A percentile compares a stretch with the other conserved stretches of the same genome.
Evolutionary conservation across 2,797 vertebrate genomes (phyloP).

Genomic region (Chromobotia macracanthus): DNA sequence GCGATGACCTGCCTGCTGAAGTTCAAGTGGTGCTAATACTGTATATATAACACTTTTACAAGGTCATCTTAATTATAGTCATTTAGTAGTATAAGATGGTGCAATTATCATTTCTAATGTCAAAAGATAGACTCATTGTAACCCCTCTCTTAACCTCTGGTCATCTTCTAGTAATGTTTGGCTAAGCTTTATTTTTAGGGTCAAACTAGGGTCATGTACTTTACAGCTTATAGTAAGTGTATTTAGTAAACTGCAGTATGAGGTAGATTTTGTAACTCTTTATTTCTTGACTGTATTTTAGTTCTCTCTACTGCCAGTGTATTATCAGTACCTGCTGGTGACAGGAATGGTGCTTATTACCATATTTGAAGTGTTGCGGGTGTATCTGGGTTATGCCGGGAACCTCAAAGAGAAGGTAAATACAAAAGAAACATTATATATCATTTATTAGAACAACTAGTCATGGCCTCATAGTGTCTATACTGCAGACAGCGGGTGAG

Average conservation of each 20-base stretch:
- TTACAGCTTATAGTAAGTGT: not conserved
- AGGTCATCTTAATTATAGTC: not conserved
- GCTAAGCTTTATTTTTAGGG: not conserved
- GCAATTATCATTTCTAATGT: not conserved
- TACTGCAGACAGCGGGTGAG: constrained; percentile 26
- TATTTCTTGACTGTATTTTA: constrained; percentile 55
- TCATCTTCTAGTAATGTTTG: not conserved
- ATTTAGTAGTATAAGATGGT: not conserved
- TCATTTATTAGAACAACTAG: not conserved
- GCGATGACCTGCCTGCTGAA: not conserved
- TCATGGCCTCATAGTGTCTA: not conserved
- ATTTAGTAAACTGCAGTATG: not conserved
- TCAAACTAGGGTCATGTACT: not conserved
- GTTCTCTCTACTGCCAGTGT: constrained; percentile 77
- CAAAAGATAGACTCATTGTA: not conserved
- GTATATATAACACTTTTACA: not conserved
- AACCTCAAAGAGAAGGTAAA: constrained; percentile 87
- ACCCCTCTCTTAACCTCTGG: not conserved
- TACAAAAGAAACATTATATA: not conserved
- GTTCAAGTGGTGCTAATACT: constrained; percentile 6
- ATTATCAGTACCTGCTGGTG: constrained; percentile 85
- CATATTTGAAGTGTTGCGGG: constrained; percentile 74
- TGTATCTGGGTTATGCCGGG: constrained; percentile 85
- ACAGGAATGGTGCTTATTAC: constrained; percentile 78
- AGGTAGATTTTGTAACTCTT: no score